Evolutionary conservation across 2,797 vertebrate genomes (phyloP), one percentile per base, ranked within the genome.

Genomic region (Fistularia tabacaria): DNA sequence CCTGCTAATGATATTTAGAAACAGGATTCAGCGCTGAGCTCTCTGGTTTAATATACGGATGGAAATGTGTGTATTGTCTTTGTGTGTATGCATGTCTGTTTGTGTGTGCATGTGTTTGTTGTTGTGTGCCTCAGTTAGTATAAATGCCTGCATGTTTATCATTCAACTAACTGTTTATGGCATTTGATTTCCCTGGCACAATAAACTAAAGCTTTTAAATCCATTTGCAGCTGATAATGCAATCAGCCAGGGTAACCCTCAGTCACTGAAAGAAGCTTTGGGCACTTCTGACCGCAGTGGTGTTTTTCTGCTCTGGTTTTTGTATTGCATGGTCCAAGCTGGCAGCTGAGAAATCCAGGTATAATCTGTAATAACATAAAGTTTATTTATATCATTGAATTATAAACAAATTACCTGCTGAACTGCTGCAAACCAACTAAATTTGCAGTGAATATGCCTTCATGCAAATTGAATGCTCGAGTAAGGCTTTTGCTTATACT

Each of bases 151-250:
- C 68, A 61, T 85, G 79, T 78, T 77, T 61, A 75, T 75, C 73
- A 56, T 77, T 64, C 25, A 37, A 10, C 54, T 81, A 86, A 87
- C 81, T 74, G 81, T 73, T 77, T 64, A 55, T 84, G 79, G 75
- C 73, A 80, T 73, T 62, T 75, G 65, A 64, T 79, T 76, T 79
- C 75, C 80, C 73, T 75, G 74, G 61, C 47, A 39, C 76, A 73
- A 77, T 85, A 81, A 85, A 77, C 70, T 76, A 65, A 79, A 80
- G 67, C 77, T 82, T 82, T 85, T 66, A 79, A 83, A 82, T 79
- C 65, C 51, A 61, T 85, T 84, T 76, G 57, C 71, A 66, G 62
- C 56, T 57, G 71, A 69, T 86, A 86, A 88, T 82, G 62, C 63
- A 73, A 81, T 85, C 68, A 84, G 54, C 54, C 64, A 14, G 59